Conservation (phyloP, 2,113 vertebrate genomes). For the Trichomycterus rosablanca region DNA sequence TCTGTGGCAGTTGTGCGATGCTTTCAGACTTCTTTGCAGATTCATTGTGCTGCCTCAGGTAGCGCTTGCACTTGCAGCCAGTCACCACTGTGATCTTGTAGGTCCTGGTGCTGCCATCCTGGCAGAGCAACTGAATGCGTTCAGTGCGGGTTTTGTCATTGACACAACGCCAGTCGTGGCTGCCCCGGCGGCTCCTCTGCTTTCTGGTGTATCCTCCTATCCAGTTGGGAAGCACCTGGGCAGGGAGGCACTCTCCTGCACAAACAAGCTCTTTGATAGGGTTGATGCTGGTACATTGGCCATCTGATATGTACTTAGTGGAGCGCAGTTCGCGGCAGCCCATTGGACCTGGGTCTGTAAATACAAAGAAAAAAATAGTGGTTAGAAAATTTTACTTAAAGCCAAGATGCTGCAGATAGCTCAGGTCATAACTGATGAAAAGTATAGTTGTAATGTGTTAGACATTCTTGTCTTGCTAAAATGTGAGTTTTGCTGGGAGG, state of each 20-base stretch:
- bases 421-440: no score
- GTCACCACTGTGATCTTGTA: constrained; percentile 94
- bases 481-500: no score
- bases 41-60: constrained; percentile 86
- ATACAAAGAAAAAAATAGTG: constrained; percentile 40
- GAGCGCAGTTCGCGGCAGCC: constrained; percentile 89
- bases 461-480: no score
- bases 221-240: constrained; percentile 91
- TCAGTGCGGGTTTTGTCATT: constrained; percentile 89
- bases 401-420: background rate
- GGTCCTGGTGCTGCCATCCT: constrained; percentile 86
- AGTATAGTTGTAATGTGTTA: no score
- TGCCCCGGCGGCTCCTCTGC: constrained; percentile 82
- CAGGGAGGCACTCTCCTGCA: constrained; percentile 87
- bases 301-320: constrained; percentile 94
- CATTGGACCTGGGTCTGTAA: constrained; percentile 76
- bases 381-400: background rate
- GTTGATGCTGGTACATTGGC: constrained; percentile 88
- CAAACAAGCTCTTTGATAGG: constrained; percentile 94
- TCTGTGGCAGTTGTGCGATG: constrained; percentile 71
- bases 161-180: constrained; percentile 90
- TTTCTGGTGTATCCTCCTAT: constrained; percentile 79
- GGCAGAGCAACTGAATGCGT: constrained; percentile 88
- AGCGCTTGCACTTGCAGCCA: constrained; percentile 91
- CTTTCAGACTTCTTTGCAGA: constrained; percentile 83